These are phyloP conservation scores for Torymus tubicola DNA, from an alignment of 2,888 invertebrate species.

Conservation along the genomic window DNA sequence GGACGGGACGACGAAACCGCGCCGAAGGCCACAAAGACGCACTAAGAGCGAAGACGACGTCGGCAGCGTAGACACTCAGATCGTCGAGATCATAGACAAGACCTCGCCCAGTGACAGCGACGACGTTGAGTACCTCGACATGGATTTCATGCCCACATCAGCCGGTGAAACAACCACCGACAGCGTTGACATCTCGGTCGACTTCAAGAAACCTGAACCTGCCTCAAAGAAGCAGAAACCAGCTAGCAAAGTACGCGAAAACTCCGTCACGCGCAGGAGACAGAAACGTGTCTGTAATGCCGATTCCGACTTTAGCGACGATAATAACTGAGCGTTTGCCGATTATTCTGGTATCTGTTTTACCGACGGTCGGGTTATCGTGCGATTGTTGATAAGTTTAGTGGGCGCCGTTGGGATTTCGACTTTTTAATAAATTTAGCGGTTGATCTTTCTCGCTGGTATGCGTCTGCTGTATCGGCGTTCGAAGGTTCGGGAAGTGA, in stretches of 20 bases:
- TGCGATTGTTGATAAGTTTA: too few relatives aligned
- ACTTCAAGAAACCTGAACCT: slow-evolving; percentile 62
- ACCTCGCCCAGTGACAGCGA: background rate
- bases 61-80: background rate
- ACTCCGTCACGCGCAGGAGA: slow-evolving; percentile 57
- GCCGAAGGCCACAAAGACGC: slow-evolving; percentile 36
- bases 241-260: background rate
- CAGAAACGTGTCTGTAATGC: slow-evolving; percentile 52
- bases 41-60: slow-evolving; percentile 41
- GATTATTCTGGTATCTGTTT: background rate
- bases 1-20: slow-evolving; percentile 22
- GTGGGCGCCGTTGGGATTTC: too few relatives aligned
- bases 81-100: slow-evolving; percentile 1
- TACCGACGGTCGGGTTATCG: background rate
- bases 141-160: slow-evolving; percentile 23
- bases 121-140: slow-evolving; percentile 16
- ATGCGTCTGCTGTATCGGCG: slow-evolving; percentile 10
- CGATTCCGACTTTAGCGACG: slow-evolving; percentile 66
- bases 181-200: slow-evolving; percentile 36
- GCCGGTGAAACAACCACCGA: slow-evolving; percentile 57
- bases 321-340: slow-evolving; percentile 7
- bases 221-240: slow-evolving; percentile 44
- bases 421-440: background rate
- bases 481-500: background rate
- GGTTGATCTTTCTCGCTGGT: slow-evolving; percentile 13